These are phyloP conservation scores for Agapornis canus DNA, from an alignment of 2,797 vertebrate genomes.

Conservation along the genomic window DNA sequence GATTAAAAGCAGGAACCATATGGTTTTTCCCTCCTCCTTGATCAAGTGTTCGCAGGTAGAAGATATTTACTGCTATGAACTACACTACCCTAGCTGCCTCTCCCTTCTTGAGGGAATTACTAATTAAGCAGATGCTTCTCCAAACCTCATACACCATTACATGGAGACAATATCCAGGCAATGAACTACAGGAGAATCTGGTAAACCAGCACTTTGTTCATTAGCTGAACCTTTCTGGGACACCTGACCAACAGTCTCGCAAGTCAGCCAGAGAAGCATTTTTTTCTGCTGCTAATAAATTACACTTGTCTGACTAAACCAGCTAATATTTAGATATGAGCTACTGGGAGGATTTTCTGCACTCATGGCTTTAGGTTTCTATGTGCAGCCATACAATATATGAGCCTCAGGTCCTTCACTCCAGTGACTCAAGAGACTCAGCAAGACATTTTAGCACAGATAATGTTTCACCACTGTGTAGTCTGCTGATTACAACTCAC, in stretches of 20 bases:
- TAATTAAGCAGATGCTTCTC: not conserved
- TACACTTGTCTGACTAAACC: not conserved
- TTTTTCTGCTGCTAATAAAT: not conserved
- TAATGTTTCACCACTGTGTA: fast-evolving
- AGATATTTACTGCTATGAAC: not conserved
- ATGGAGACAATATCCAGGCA: not conserved
- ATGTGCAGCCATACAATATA: not conserved
- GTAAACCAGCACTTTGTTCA: not conserved
- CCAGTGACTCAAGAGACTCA: not conserved
- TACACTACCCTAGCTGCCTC: not conserved
- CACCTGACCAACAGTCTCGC: not conserved
- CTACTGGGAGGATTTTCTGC: not conserved
- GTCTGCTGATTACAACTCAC: not conserved
- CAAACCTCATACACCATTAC: not conserved
- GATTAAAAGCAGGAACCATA: not conserved
- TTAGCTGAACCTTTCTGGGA: not conserved
- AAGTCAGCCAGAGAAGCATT: not conserved
- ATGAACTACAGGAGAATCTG: not conserved
- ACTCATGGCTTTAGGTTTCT: fast-evolving
- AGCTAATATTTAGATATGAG: not conserved
- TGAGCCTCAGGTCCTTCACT: not conserved
- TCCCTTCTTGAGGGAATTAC: not conserved
- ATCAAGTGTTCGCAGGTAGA: not conserved
- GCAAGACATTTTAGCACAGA: not conserved
- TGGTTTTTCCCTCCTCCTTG: not conserved